Evolutionary conservation across 2,888 invertebrate species (phyloP).

Genomic region (Conistra vaccinii): DNA sequence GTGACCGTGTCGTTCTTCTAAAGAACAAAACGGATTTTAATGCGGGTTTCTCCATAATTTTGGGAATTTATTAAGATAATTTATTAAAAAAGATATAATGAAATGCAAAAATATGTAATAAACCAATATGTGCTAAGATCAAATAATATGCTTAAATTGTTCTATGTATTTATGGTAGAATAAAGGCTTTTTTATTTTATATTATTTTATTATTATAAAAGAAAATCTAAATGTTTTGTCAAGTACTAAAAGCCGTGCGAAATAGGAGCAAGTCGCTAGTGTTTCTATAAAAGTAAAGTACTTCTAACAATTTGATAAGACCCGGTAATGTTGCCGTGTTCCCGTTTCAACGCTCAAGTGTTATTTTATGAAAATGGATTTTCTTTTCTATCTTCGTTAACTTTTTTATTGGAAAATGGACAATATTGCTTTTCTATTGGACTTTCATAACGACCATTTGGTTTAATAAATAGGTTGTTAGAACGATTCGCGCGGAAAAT

Average conservation of each 20-base stretch:
- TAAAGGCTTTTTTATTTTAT: too few relatives aligned
- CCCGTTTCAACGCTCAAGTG: slow-evolving; percentile 58
- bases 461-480: slow-evolving; percentile 45
- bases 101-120: too few relatives aligned
- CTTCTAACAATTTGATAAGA: slow-evolving; percentile 65
- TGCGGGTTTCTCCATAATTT: background rate
- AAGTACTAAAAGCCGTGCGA: background rate
- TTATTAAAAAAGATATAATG: too few relatives aligned
- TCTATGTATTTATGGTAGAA: too few relatives aligned
- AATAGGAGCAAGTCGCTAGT: background rate
- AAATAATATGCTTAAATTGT: too few relatives aligned
- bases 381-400: slow-evolving; percentile 52
- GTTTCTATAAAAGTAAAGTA: slow-evolving; percentile 51
- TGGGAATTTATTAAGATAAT: too few relatives aligned
- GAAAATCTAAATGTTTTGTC: background rate
- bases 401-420: slow-evolving; percentile 53
- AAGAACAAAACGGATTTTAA: background rate
- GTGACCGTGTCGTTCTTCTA: background rate
- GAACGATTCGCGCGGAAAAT: slow-evolving; percentile 17
- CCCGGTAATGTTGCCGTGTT: slow-evolving; percentile 63
- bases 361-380: slow-evolving; percentile 69
- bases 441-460: slow-evolving; percentile 58
- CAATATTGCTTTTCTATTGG: slow-evolving; percentile 58
- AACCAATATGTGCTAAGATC: too few relatives aligned
- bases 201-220: too few relatives aligned